Base-by-base conservation (phyloP, 1,140 invertebrate species). In the Phortica variegata region DNA sequence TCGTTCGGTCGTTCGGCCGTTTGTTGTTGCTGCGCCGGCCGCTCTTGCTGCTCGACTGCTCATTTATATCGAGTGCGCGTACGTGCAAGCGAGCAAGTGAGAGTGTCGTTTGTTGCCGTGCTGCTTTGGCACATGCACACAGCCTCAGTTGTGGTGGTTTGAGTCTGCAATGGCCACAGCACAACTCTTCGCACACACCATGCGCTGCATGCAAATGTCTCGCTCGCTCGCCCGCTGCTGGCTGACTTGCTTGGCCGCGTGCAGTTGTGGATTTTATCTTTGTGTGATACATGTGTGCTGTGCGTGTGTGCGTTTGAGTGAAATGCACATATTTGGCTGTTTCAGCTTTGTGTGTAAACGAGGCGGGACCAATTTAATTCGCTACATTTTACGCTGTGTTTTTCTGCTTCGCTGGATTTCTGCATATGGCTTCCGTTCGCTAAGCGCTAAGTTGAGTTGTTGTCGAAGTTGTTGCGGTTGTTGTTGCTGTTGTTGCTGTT, bases 361-460 rank as follows among this genome's bases (percentile, higher is more conserved):
- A 41, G 61, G 65, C 65, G 58, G 61, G 49, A 36, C 65, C 60
- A 51, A 53, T 52, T 58, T 52, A 60, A 53, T 60, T 52, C 54
- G 56, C 53, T 52, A 44, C 47, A 41, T 56, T 54, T 47, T 19
- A 47, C 48, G 46, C 43, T 47, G 40, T 12, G 23, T 31, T 52
- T 46, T 42, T 26, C 20, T 21, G 32, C 41, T 26, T 10, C 10
- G 23, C 10, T 26, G 23, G 10, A 10, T 56, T 65, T 60, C 59
- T 71, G 66, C 66, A 70, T 65, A 71, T 71, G 66, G 66, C 66
- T 71, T 71, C 66, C 68, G 66, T 58, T 68, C 23, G 34, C 37
- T 26, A 48, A 48, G 23, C 23, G 23, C 10, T 26, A 26, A 26
- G 10, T 26, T 26, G n/a, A n/a, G 23, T 26, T 26, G 23, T 26